Evolutionary conservation across 2,888 invertebrate species (phyloP).

Genomic region (Scaptomyza reducta): DNA sequence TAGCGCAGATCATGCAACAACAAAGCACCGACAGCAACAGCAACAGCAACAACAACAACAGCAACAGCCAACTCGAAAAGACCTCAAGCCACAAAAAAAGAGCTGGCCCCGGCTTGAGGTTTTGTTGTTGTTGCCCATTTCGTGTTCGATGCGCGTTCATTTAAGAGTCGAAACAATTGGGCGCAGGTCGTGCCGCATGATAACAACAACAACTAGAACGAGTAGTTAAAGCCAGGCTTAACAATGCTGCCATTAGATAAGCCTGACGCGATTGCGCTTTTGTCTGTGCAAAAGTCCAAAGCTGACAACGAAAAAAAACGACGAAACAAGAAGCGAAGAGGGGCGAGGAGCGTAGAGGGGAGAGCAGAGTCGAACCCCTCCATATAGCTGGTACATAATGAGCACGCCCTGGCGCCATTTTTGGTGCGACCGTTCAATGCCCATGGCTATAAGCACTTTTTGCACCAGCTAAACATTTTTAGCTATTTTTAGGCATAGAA

Average conservation of each 20-base stretch:
- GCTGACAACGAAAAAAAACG: constrained; percentile 14
- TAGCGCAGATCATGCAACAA: constrained; percentile 36
- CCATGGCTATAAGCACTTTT: constrained; percentile 42
- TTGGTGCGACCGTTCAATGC: constrained; percentile 53
- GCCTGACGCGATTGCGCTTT: constrained; percentile 48
- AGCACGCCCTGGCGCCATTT: constrained; percentile 80
- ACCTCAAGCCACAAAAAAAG: constrained; percentile 25
- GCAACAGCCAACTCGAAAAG: not conserved
- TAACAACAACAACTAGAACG: constrained; percentile 40
- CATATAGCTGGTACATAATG: constrained; percentile 56
- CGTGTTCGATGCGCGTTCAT: constrained; percentile 78
- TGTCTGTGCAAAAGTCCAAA: constrained; percentile 41
- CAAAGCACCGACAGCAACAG: constrained; percentile 50
- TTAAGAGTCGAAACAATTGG: constrained; percentile 74
- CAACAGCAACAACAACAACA: constrained; percentile 32
- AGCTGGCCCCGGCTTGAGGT: constrained; percentile 27
- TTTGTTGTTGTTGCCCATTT: constrained; percentile 51
- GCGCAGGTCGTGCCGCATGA: constrained; percentile 79
- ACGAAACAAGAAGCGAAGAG: not conserved
- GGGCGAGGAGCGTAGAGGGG: not conserved
- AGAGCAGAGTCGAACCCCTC: not conserved
- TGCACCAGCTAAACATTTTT: constrained; percentile 29
- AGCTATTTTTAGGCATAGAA: constrained; percentile 79
- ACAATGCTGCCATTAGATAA: constrained; percentile 61
- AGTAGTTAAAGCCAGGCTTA: constrained; percentile 15